A percentile compares a stretch with the other conserved stretches of the same genome.
Evolutionary conservation across 2,113 vertebrate species (phyloP).

Genomic region (human): GRCh38 chr2:153524001-153524500

Average conservation of each 20-base stretch:
- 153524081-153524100: not conserved
- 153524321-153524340: too few relatives aligned
- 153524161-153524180: not conserved
- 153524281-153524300: not conserved
- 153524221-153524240: not conserved
- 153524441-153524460: too few relatives aligned
- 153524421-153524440: too few relatives aligned
- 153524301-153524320: not conserved
- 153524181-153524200: too few relatives aligned
- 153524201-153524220: not conserved
- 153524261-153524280: not conserved
- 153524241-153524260: not conserved
- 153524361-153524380: too few relatives aligned
- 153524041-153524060: not conserved
- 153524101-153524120: not conserved
- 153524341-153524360: too few relatives aligned
- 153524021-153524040: not conserved
- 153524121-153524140: not conserved
- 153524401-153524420: too few relatives aligned
- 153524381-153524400: too few relatives aligned
- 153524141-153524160: not conserved
- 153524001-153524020: not conserved
- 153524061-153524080: not conserved
- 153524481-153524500: too few relatives aligned
- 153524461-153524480: too few relatives aligned